Base-by-base conservation (phyloP, 2,113 vertebrate genomes). In the Phaetusa simplex region DNA sequence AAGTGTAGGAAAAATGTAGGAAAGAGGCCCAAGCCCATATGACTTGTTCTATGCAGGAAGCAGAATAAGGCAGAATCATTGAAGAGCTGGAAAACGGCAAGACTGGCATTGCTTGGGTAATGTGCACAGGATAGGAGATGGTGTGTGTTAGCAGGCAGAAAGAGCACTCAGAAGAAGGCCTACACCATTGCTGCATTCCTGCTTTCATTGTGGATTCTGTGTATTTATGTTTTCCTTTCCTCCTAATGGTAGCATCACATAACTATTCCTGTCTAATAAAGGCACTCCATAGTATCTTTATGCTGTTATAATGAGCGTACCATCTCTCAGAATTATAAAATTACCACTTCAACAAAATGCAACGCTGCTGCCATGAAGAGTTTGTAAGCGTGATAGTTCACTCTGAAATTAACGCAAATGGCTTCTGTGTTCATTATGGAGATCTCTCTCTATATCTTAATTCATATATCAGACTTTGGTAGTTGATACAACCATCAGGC, bases 291-390 rank as follows among this genome's bases (percentile, higher is more conserved):
- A 73, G 74, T 89, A 83, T 80, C 88, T 97, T 97, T 65, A 85
- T 88, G 50, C 50, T 89, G 77, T 94, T 96, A 88, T 40, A 95
- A 95, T 93, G 65, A 97, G 82, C 94, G 71, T 93, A 95, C 59
- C 53, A 34, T 95, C 86, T 95, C 73, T 93, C 92, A 97, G 96
- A 98, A 98, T 93, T 94, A 96, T 43, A 38, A 92, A 94, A 93
- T 96, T 96, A 95, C 80, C 74, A 9, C 85, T 98, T 98, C 95
- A 97, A 97, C 77, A 95, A 96, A 97, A 96, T 86, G 88, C 95
- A 92, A 14, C 20, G 32, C 66, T 85, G 66, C 66, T 95, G 94
- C 90, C 88, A 90, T 93, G 94, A 97, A 97, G 97, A 96, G 79
- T 96, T 87, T 97, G 92, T 94, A 98, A 97, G 92, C 21, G 3